Evolutionary conservation across 2,888 invertebrate genomes (phyloP).

Genomic region (Pseudanteris insignis): DNA sequence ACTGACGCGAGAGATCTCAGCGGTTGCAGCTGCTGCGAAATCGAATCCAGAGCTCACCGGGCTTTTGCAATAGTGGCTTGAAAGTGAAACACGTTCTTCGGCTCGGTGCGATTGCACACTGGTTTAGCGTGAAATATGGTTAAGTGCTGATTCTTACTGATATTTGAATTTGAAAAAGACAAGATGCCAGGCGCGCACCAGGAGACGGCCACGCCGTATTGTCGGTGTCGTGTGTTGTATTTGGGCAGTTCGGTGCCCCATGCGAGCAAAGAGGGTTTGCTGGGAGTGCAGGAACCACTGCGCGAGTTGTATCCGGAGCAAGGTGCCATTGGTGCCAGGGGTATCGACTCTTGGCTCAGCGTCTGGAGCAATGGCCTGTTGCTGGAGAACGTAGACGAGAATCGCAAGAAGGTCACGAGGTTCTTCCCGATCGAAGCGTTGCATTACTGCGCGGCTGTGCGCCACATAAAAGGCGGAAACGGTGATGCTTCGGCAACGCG

Average conservation of each 20-base stretch:
- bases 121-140: too few species aligned
- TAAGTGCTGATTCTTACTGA: constrained; percentile 12
- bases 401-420: constrained; percentile 90
- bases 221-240: constrained; percentile 95
- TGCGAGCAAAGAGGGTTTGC: constrained; percentile 96
- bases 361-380: constrained; percentile 97
- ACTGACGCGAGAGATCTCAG: constrained; percentile 55
- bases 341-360: constrained; percentile 95
- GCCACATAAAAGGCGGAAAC: constrained; percentile 74
- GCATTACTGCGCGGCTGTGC: constrained; percentile 95
- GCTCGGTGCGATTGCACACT: too few species aligned
- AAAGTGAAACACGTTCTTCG: constrained; percentile 23
- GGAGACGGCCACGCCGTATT: constrained; percentile 89
- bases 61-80: constrained; percentile 43
- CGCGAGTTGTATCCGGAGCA: constrained; percentile 95
- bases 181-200: constrained; percentile 66
- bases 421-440: constrained; percentile 96
- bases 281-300: constrained; percentile 96
- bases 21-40: constrained; percentile 61
- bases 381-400: constrained; percentile 95
- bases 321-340: constrained; percentile 85
- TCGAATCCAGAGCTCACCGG: constrained; percentile 42
- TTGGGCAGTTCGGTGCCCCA: constrained; percentile 96
- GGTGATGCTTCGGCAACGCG: constrained; percentile 76
- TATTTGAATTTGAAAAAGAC: neutral